These are phyloP conservation scores for Poeciliopsis turrubarensis DNA, from an alignment of 2,113 vertebrate genomes.

Conservation along the genomic window DNA sequence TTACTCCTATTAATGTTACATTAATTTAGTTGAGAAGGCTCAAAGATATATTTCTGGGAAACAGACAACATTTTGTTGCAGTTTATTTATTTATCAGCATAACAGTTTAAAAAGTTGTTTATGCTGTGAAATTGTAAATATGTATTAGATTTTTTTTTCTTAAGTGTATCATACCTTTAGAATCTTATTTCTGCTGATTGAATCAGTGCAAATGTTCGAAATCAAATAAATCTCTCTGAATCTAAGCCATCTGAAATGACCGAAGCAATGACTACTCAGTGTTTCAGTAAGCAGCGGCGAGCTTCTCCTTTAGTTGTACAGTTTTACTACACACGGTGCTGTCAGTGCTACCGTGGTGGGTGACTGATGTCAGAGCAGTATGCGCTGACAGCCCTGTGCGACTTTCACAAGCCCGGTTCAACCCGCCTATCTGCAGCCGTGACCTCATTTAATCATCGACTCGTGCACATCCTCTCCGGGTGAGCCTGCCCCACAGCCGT, in stretches of 20 bases:
- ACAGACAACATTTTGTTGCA: no score
- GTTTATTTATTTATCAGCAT: no score
- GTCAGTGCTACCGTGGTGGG: conserved; percentile 5
- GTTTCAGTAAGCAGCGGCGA: background rate
- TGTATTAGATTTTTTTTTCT: background rate
- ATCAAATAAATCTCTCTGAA: background rate
- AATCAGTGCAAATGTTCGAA: background rate
- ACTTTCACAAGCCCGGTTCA: conserved; percentile 32
- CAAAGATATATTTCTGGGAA: no score
- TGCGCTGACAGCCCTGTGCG: conserved; percentile 20
- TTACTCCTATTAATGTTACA: no score
- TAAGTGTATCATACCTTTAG: background rate
- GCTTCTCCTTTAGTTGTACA: conserved; percentile 14
- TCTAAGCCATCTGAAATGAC: background rate
- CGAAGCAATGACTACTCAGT: background rate
- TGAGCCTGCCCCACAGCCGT: conserved; percentile 47
- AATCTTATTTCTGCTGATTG: background rate
- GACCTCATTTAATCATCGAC: conserved; percentile 64
- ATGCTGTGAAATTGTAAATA: background rate
- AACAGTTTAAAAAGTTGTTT: no score
- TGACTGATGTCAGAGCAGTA: conserved; percentile 41
- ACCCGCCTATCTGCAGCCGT: conserved; percentile 42
- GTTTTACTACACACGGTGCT: conserved; percentile 6
- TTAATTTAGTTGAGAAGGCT: no score
- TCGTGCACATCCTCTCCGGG: conserved; percentile 33